Base-by-base conservation (phyloP, 2,888 invertebrate species). In the Drosophila longiperda region DNA sequence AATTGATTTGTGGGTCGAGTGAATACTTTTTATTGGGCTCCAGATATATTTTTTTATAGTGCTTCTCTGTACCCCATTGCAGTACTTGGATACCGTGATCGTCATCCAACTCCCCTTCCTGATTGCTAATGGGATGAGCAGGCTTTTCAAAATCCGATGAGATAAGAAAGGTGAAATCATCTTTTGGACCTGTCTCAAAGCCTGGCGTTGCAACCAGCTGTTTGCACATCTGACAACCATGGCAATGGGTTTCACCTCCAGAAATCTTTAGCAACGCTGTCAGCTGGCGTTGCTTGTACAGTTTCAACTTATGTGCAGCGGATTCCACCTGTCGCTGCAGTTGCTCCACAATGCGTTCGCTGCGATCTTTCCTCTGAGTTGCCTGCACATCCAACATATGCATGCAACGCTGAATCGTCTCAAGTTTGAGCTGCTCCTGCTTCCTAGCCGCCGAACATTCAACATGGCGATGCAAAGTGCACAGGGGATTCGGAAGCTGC, bases 241-340 rank as follows among this genome's bases (percentile, higher is more conserved):
- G 36, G 6, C 26, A 26, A 48, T 26, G 26, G 3, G n/a, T n/a
- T 0, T 23, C 9, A 3, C 4, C 34, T 26, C 45, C 7, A 26
- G 45, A 12, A 0, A 61, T 20, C 26, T 15, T 33, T 1, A n/a
- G 48, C 45, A 73, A 9, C 38, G 58, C 2, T 1, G 9, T 17
- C 0, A 70, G 17, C 3, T 81, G 62, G 2, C 42, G 42, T 1
- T 9, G n/a, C 0, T 65, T 62, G 1, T 71, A 53, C 3, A 20
- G 12, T 0, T 48, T 48, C 15, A 74, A 42, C 33, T 53, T 54
- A 0, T 63, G n/a, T 0, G 69, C 71, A 4, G 77, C 73, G 1
- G 33, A 5, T 4, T 70, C 32, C 1, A 84, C 67, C 15, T 82
- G 82, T 0, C 15, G 33, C 59, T 87, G 89, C 50, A 85, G 26